Evolutionary conservation across 2,113 vertebrate species (phyloP).

Genomic region (Oxyura jamaicensis): DNA sequence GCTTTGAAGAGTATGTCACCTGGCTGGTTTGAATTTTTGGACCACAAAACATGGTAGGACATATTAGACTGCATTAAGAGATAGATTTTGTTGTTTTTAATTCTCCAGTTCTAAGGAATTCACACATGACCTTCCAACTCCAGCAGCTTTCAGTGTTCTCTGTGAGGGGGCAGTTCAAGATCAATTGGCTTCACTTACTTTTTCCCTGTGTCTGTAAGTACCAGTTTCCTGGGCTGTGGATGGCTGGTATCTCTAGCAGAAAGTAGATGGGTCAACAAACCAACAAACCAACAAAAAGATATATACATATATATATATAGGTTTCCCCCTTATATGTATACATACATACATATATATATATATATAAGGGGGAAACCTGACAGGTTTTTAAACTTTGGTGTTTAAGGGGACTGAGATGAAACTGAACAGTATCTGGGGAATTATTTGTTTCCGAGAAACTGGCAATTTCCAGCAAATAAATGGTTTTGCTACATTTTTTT

Average conservation of each 20-base stretch:
- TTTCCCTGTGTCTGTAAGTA: neutral
- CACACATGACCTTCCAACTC: neutral
- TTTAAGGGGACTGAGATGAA: neutral
- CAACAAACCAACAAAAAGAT: neutral
- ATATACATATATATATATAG: too few species aligned
- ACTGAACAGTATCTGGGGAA: neutral
- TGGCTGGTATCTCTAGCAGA: neutral
- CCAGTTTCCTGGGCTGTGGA: neutral
- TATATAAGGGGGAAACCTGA: neutral
- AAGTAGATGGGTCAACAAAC: neutral
- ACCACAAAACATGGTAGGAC: neutral
- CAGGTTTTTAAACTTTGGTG: neutral
- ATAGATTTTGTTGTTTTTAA: neutral
- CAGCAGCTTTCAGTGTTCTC: neutral
- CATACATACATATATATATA: too few species aligned
- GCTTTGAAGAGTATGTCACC: conserved; percentile 1
- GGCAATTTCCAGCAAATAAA: neutral
- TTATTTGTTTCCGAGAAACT: neutral
- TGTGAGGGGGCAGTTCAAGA: neutral
- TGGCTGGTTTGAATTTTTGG: neutral
- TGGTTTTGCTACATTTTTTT: neutral
- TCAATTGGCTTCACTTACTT: neutral
- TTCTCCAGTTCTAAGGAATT: neutral
- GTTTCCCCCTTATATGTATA: too few species aligned
- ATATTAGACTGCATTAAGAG: neutral